Conservation (phyloP, 2,113 vertebrate species). For the Menura novaehollandiae region DNA sequence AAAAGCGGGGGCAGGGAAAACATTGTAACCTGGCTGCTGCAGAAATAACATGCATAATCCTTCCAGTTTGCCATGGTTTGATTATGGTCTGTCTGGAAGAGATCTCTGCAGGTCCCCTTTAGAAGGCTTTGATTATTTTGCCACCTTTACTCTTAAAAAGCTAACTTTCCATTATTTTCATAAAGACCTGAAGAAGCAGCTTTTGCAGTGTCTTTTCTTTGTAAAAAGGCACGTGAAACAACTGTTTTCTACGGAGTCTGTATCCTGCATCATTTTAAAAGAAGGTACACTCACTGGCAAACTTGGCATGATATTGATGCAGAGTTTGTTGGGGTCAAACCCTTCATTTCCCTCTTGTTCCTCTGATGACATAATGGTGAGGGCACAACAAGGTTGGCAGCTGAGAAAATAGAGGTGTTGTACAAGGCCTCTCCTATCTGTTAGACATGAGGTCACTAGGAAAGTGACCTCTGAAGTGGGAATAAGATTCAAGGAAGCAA, state of each 20-base stretch:
- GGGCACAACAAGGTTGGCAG: not conserved
- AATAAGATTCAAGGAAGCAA: not conserved
- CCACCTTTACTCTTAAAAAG: not conserved
- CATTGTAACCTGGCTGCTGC: not conserved
- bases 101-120: not conserved
- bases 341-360: not conserved
- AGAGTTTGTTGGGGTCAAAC: not conserved
- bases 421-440: rapidly evolving
- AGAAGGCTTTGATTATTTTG: not conserved
- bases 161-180: not conserved
- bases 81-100: not conserved
- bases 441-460: not conserved
- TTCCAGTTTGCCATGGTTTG: not conserved
- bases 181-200: not conserved
- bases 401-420: not conserved
- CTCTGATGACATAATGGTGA: not conserved
- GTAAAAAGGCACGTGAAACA: not conserved
- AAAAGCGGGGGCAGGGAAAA: not conserved
- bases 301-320: not conserved
- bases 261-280: not conserved
- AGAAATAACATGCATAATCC: not conserved
- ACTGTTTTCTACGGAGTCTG: rapidly evolving
- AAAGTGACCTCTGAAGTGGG: not conserved
- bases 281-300: not conserved
- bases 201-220: not conserved